These are phyloP conservation scores for Etheostoma spectabile DNA, from an alignment of 2,113 vertebrate genomes.

Conservation along the genomic window DNA sequence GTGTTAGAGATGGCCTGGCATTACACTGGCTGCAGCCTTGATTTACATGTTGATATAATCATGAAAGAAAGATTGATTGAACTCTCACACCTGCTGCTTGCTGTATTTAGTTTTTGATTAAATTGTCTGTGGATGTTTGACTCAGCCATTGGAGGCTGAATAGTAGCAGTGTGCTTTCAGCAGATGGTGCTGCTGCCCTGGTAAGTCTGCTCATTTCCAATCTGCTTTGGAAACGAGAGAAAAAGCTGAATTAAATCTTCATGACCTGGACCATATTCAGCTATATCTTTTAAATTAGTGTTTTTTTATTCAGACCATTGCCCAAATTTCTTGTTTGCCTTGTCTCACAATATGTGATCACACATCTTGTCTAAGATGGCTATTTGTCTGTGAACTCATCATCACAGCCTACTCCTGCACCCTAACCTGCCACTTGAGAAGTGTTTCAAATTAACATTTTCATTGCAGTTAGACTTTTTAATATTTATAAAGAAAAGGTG, in stretches of 20 bases:
- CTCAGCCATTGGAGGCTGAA: not conserved
- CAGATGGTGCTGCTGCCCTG: slow-evolving; percentile 73
- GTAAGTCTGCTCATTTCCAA: not conserved
- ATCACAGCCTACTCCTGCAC: not conserved
- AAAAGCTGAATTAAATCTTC: not conserved
- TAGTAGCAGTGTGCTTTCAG: slow-evolving; percentile 41
- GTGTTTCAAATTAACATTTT: not conserved
- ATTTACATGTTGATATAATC: slow-evolving; percentile 44
- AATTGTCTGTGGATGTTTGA: slow-evolving; percentile 6
- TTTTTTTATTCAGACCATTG: not conserved
- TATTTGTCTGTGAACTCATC: slow-evolving; percentile 4
- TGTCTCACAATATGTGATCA: not conserved
- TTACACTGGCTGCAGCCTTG: not conserved
- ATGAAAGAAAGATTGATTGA: slow-evolving; percentile 29
- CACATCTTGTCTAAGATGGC: not conserved
- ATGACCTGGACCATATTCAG: not conserved
- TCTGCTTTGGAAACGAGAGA: not conserved
- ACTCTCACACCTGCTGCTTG: slow-evolving; percentile 10
- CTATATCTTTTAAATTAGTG: not conserved
- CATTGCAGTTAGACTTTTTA: not conserved
- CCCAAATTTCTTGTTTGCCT: not conserved
- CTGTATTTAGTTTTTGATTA: slow-evolving; percentile 26
- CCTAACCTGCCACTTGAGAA: not conserved
- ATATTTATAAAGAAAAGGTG: not conserved
- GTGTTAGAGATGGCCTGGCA: not conserved